phyloP scores from a whole-genome alignment of 2,888 invertebrate species.

The Drosophila paramelanica region DNA sequence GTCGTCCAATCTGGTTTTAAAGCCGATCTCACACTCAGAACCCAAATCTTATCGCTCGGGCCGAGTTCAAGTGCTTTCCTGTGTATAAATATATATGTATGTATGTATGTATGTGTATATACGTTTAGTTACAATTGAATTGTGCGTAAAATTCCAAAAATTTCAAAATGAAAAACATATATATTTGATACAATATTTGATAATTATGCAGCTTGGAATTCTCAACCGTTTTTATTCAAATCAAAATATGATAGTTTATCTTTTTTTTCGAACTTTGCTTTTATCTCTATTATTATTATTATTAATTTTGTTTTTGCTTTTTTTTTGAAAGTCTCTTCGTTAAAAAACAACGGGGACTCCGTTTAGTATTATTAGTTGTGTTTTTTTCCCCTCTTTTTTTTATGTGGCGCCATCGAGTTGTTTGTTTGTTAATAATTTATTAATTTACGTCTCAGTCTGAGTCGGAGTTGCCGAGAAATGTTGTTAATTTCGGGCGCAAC shows the following conservation, averaged over 20 bases:
- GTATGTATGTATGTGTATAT: too few relatives aligned
- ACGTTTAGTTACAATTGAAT: slow-evolving; percentile 6
- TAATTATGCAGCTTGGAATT: slow-evolving; percentile 58
- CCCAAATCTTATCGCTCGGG: slow-evolving; percentile 13
- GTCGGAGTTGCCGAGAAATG: slow-evolving; percentile 38
- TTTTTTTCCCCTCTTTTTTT: slow-evolving; percentile 24
- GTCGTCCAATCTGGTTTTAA: slow-evolving; percentile 67
- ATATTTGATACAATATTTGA: slow-evolving; percentile 1
- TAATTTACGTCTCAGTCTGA: slow-evolving; percentile 67
- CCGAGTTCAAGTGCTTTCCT: slow-evolving; percentile 41
- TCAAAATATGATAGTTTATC: slow-evolving; percentile 39
- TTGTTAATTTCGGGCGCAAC: slow-evolving; percentile 60
- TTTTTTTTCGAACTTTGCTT: slow-evolving; percentile 18
- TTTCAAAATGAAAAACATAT: slow-evolving; percentile 26
- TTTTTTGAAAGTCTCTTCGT: slow-evolving; percentile 38
- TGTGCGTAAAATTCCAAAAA: slow-evolving; percentile 35
- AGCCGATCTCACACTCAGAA: slow-evolving; percentile 33
- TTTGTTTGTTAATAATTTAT: slow-evolving; percentile 46
- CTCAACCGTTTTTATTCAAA: slow-evolving; percentile 33
- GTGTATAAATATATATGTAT: background rate
- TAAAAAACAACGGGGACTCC: slow-evolving; percentile 62
- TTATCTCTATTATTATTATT: background rate
- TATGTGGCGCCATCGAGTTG: slow-evolving; percentile 56
- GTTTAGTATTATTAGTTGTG: slow-evolving; percentile 32
- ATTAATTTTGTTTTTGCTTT: background rate